Percentiles rank a stretch among this genome's conserved stretches.
Conservation (phyloP, 2,797 vertebrate species). For the Erpetoichthys calabaricus region DNA sequence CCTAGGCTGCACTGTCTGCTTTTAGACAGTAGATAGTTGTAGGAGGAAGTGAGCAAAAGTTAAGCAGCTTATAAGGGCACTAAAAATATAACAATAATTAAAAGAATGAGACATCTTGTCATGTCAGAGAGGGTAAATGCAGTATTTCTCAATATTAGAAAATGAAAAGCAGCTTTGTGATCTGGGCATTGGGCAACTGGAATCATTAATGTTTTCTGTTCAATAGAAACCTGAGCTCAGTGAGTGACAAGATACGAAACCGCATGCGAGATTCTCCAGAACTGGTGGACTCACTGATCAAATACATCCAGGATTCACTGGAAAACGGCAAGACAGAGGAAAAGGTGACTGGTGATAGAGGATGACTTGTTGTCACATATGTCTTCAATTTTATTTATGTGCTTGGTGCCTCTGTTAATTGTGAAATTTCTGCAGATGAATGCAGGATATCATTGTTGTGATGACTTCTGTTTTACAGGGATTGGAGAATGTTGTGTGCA, state of each 20-base stretch:
- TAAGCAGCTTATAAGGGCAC: too few species aligned
- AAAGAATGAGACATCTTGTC: too few species aligned
- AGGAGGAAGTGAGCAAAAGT: too few species aligned
- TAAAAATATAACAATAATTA: too few species aligned
- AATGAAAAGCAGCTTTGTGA: too few species aligned
- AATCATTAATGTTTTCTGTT: too few species aligned
- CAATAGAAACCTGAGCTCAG: conserved; percentile 85
- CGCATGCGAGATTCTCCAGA: conserved; percentile 63
- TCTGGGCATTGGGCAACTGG: too few species aligned
- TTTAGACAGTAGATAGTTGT: too few species aligned
- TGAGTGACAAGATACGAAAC: conserved; percentile 65
- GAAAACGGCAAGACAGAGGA: conserved; percentile 55
- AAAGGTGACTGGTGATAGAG: conserved; percentile 53
- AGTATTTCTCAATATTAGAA: too few species aligned
- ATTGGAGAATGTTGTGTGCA: conserved; percentile 76
- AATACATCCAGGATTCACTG: conserved; percentile 53
- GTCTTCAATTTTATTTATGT: background rate
- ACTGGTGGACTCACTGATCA: conserved; percentile 70
- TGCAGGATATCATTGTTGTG: background rate
- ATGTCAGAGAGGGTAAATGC: too few species aligned
- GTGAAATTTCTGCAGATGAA: background rate
- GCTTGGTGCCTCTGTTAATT: background rate
- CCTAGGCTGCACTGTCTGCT: too few species aligned
- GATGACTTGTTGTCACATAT: background rate
- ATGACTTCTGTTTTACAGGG: conserved; percentile 43